phyloP scores from a whole-genome alignment of 2,113 vertebrate species.

The Lamprotornis superbus region DNA sequence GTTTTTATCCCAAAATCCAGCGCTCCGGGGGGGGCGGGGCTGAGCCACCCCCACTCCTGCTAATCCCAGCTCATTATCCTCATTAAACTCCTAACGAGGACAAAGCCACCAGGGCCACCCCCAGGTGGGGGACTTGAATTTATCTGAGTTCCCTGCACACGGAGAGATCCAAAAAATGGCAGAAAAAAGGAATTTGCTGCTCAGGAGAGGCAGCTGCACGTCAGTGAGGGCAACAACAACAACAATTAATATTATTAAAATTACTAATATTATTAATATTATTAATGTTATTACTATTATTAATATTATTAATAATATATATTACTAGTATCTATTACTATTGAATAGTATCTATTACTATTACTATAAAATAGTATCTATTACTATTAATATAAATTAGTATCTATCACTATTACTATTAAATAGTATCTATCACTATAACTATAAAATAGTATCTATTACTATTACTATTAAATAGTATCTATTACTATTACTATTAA shows the following conservation, averaged over 20 bases:
- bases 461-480: not conserved
- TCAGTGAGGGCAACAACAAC: not conserved
- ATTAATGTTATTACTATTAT: too few species aligned
- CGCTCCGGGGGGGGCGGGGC: not conserved
- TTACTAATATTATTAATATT: not conserved
- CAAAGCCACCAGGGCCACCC: not conserved
- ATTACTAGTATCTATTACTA: too few species aligned
- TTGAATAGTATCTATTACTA: too few species aligned
- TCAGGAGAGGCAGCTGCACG: not conserved
- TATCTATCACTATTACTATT: too few species aligned
- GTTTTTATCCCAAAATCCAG: not conserved
- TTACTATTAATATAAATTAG: not conserved
- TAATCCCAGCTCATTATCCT: not conserved
- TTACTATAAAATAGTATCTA: too few species aligned
- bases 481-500: not conserved
- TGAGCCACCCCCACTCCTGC: not conserved
- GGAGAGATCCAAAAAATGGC: rapidly evolving
- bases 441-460: too few species aligned
- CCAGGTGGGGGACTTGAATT: too few species aligned
- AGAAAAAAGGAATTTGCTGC: not conserved
- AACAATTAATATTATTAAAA: not conserved
- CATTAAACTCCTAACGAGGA: not conserved
- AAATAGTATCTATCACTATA: too few species aligned
- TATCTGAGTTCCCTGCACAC: rapidly evolving
- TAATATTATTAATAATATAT: not conserved